These are phyloP conservation scores for Hippopotamyrus pictus DNA, from an alignment of 2,797 vertebrate genomes.

Conservation along the genomic window DNA sequence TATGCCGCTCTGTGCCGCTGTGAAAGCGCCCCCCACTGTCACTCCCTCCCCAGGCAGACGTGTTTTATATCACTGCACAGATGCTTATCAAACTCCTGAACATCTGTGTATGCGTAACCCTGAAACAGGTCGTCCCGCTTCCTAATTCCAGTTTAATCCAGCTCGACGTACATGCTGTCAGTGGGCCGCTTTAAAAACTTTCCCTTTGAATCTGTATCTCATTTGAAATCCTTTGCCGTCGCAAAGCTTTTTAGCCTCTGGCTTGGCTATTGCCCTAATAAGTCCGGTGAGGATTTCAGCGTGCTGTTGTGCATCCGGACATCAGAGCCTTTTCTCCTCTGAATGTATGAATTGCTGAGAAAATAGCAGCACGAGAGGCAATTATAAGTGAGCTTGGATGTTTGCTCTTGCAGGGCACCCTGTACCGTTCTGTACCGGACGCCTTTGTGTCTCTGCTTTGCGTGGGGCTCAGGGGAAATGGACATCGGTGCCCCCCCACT, in stretches of 20 bases:
- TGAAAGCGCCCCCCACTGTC: neutral
- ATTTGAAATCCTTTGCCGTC: slow-evolving; percentile 65
- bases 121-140: slow-evolving; percentile 51
- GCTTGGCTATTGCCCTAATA: slow-evolving; percentile 55
- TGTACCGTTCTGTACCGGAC: neutral
- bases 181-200: slow-evolving; percentile 58
- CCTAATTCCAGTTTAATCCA: slow-evolving; percentile 63
- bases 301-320: neutral
- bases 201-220: slow-evolving; percentile 52
- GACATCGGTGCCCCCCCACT: neutral
- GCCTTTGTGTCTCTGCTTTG: neutral
- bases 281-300: slow-evolving; percentile 40
- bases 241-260: slow-evolving; percentile 67
- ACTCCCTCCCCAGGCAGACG: neutral
- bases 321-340: neutral
- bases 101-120: neutral
- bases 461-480: neutral
- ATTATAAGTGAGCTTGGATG: neutral
- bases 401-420: neutral
- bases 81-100: slow-evolving; percentile 13
- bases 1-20: neutral
- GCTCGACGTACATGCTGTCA: slow-evolving; percentile 45
- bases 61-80: neutral
- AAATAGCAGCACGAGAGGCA: neutral
- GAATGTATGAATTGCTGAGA: slow-evolving; percentile 1